phyloP scores from a whole-genome alignment of 1,140 invertebrate species.

The Aethina tumida region DNA sequence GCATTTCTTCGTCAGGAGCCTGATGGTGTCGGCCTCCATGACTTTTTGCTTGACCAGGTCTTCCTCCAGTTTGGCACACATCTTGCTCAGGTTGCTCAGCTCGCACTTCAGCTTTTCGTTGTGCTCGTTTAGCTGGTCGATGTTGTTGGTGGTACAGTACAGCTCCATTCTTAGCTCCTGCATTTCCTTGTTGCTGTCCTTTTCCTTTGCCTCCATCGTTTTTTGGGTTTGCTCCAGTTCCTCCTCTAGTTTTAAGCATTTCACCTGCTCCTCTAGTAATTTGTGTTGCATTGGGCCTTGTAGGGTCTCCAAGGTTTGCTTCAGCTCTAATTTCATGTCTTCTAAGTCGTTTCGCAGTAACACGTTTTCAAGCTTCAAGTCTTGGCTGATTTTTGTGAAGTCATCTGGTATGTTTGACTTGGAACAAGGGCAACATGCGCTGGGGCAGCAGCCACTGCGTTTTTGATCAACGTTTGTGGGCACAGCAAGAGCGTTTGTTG shows the following conservation, averaged over 20 bases:
- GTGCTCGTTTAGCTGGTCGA: slow-evolving; percentile 13
- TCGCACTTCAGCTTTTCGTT: slow-evolving; percentile 18
- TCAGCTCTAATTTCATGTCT: slow-evolving; percentile 25
- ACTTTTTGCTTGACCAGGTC: slow-evolving; percentile 31
- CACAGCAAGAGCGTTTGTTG: neutral
- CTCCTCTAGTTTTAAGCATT: slow-evolving; percentile 7
- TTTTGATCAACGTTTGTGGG: slow-evolving; percentile 12
- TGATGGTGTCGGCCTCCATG: slow-evolving; percentile 28
- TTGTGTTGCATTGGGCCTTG: slow-evolving; percentile 19
- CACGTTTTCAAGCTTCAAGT: slow-evolving; percentile 25
- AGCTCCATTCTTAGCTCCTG: too few relatives aligned
- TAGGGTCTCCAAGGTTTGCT: slow-evolving; percentile 26
- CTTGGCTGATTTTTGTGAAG: slow-evolving; percentile 18
- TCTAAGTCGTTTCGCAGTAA: slow-evolving; percentile 23
- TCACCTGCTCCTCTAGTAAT: slow-evolving; percentile 11
- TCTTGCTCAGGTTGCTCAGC: slow-evolving; percentile 15
- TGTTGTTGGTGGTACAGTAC: neutral
- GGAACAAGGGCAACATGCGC: slow-evolving; percentile 8
- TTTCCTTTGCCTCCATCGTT: too few relatives aligned
- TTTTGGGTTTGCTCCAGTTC: slow-evolving; percentile 2
- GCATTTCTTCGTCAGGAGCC: slow-evolving; percentile 15
- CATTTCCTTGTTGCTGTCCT: too few relatives aligned
- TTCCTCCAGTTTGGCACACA: slow-evolving; percentile 25
- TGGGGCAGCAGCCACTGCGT: neutral
- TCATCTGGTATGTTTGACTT: slow-evolving; percentile 1